These are phyloP conservation scores for Sebastes iracundus DNA, from an alignment of 2,797 vertebrate genomes.

Conservation along the genomic window DNA sequence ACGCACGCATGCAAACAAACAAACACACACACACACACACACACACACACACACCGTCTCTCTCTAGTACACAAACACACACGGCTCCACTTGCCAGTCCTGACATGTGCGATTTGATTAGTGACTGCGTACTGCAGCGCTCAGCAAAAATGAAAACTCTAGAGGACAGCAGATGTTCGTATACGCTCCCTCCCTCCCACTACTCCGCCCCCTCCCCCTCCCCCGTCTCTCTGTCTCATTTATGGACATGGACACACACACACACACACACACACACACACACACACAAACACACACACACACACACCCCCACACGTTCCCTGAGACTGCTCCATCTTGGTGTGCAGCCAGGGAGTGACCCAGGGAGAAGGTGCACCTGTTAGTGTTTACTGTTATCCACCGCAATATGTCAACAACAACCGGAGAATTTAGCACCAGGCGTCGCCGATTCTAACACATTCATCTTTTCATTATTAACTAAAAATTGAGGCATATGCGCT, in stretches of 20 bases:
- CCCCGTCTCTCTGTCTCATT: constrained; percentile 51
- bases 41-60: constrained; percentile 21
- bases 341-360: constrained; percentile 70
- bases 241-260: constrained; percentile 40
- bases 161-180: constrained; percentile 80
- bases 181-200: constrained; percentile 49
- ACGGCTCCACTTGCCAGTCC: constrained; percentile 72
- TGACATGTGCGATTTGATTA: constrained; percentile 83
- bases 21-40: constrained; percentile 24
- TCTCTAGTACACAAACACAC: constrained; percentile 47
- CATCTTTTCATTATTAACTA: constrained; percentile 51
- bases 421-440: constrained; percentile 39
- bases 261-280: constrained; percentile 8
- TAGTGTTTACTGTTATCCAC: constrained; percentile 68
- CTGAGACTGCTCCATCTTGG: constrained; percentile 53
- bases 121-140: constrained; percentile 75
- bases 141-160: constrained; percentile 81
- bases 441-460: constrained; percentile 35
- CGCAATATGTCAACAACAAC: constrained; percentile 70
- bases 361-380: constrained; percentile 73
- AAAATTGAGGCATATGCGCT: constrained; percentile 17
- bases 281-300: constrained; percentile 15
- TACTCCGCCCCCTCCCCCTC: constrained; percentile 13
- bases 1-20: constrained; percentile 36
- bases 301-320: constrained; percentile 20